Base-by-base conservation (phyloP, 2,113 vertebrate genomes). In the Atrichornis clamosus region DNA sequence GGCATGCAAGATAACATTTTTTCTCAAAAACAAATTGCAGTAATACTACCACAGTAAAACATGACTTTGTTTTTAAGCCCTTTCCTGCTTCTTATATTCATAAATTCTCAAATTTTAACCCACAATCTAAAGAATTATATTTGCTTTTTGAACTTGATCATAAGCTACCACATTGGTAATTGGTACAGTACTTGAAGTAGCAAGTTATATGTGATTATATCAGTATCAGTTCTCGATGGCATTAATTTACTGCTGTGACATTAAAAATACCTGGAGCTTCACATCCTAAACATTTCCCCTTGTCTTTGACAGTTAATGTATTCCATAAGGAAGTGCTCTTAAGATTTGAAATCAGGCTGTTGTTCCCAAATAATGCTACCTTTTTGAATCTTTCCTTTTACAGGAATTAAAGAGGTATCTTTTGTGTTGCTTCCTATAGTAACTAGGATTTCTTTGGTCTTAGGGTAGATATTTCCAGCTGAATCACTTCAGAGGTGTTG, bases 221-320 rank as follows among this genome's bases (percentile, higher is more conserved):
- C 87, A 75, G 44, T 95, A 24, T 95, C 85, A 93, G 32, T 81
- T 97, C 55, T 91, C 84, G 42, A 95, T 80, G 67, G 19, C 60
- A 91, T 91, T 97, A 87, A 95, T 97, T 96, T 97, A 96, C 65
- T 96, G 53, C 75, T 97, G 87, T 90, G 85, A 82, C 47, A 70
- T 17, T 42, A 86, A 94, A 69, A 88, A 75, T 74, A 62, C 35
- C 67, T 79, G 69, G 74, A 87, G 63, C 4, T 95, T 96, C 73
- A 77, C 41, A 94, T 79, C 35, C 32, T 27, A 96, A 97, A 94
- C 35, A 56, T 74, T 96, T 82, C 39, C 67, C 63, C 49, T 89
- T 78, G 26, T 81, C 67, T 90, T 72, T 78, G 35, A 37, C 77
- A 96, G 92, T 94, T 95, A 96, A 81, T 88, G 26, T 26, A 69